Base-by-base conservation (phyloP, 2,888 invertebrate species). In the Fragum whitleyi region DNA sequence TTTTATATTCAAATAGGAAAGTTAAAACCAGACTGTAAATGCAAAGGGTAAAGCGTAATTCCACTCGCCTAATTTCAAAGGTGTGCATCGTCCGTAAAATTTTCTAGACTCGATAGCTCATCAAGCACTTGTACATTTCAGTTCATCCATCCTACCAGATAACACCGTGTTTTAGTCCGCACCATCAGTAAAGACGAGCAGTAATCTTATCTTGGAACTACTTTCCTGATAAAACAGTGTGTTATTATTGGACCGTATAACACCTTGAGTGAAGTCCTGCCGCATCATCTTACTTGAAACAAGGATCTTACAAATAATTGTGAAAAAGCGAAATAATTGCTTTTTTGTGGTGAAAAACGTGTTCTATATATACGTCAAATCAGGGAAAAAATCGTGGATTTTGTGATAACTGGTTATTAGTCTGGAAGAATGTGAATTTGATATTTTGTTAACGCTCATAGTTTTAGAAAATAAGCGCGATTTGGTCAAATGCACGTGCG, bases 31-130 rank as follows among this genome's bases (percentile, higher is more conserved):
- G 9, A 9, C 32, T 36, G 3, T 36, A 39, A 57, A 2, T n/a
- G 57, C 14, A 21, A 74, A 79, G 74, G 70, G 69, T 61, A 36
- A 67, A 74, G 67, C 69, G 67, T 42, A 61, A 68, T 79, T 75
- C 67, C 53, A 79, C 68, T 74, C 75, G 55, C 71, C 51, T 79
- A 72, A 79, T 76, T 76, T 75, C 57, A 62, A 65, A 71, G 65
- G 67, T 72, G 75, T 79, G 72, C 71, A 39, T 36, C 42, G 75
- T 47, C 75, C 76, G 76, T 79, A 69, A 75, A 75, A 79, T 79
- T 74, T 75, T n/a, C 42, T 42, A 65, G 65, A 65, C 65, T 65
- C 26, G 65, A 73, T 67, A 73, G 69, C 69, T 61, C 61, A 61
- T 61, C 61, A 61, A 32, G 42, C 42, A 36, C 65, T 65, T 42